A percentile compares a stretch with the other conserved stretches of the same genome.
These are phyloP conservation scores for Muschampia plurimacula DNA, from an alignment of 2,888 invertebrate species.

Conservation along the genomic window DNA sequence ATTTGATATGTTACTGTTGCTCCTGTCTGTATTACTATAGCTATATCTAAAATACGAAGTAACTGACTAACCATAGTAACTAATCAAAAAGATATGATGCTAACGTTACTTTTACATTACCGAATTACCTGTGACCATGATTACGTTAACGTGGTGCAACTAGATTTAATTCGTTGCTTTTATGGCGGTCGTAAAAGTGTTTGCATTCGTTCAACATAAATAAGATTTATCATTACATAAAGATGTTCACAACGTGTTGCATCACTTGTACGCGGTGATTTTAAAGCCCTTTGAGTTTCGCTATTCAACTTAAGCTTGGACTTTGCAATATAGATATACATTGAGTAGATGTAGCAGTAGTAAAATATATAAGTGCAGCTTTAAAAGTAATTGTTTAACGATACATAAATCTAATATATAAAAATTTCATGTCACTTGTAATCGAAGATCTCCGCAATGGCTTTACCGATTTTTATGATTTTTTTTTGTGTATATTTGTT, in stretches of 20 bases:
- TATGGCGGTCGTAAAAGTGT: slow-evolving; percentile 20
- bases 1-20: no score
- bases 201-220: slow-evolving; percentile 7
- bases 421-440: no score
- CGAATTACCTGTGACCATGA: slow-evolving; percentile 14
- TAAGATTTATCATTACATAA: slow-evolving; percentile 22
- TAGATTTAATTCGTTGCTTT: slow-evolving; percentile 16
- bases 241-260: slow-evolving; percentile 17
- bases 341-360: no score
- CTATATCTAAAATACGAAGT: no score
- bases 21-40: no score
- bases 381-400: background rate
- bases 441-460: no score
- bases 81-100: background rate
- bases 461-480: no score
- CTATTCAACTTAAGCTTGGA: slow-evolving; percentile 10
- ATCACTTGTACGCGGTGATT: slow-evolving; percentile 14
- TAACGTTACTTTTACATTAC: background rate
- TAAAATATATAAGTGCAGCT: background rate
- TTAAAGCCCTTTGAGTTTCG: slow-evolving; percentile 15
- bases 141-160: slow-evolving; percentile 13
- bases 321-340: no score
- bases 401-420: background rate
- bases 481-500: no score
- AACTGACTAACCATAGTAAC: no score